Conservation (phyloP, 2,888 invertebrate species). For the Macroteleia sp. region DNA sequence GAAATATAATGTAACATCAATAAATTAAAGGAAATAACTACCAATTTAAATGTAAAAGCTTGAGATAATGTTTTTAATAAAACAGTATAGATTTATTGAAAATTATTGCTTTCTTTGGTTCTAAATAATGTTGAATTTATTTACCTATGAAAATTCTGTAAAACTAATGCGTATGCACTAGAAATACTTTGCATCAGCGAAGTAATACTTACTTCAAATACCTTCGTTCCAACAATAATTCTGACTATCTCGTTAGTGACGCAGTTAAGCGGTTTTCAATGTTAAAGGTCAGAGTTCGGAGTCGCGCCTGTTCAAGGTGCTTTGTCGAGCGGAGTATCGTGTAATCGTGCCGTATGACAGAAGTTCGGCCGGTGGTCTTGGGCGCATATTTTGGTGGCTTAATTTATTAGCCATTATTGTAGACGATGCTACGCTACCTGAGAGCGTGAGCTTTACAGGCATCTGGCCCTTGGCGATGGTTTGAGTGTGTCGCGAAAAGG, state of each 20-base stretch:
- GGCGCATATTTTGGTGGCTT: conserved; percentile 72
- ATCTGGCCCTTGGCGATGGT: conserved; percentile 23
- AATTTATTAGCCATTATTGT: conserved; percentile 83
- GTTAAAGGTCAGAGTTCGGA: conserved; percentile 57
- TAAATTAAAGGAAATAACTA: no score
- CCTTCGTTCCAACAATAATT: conserved; percentile 35
- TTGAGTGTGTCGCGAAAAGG: conserved; percentile 48
- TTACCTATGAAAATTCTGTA: no score
- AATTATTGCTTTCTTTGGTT: no score
- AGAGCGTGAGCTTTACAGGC: conserved; percentile 66
- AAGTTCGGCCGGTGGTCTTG: conserved; percentile 75
- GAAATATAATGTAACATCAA: no score
- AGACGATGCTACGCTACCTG: conserved; percentile 80
- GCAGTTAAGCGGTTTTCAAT: conserved; percentile 63
- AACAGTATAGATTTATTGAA: no score
- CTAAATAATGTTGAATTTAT: no score
- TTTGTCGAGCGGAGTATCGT: conserved; percentile 53
- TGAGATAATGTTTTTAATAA: no score
- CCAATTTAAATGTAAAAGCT: no score
- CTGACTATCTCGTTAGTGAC: conserved; percentile 56
- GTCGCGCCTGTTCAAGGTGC: conserved; percentile 16
- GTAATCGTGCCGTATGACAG: conserved; percentile 69
- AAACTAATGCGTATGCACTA: no score
- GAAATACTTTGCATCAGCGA: no score
- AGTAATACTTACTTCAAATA: no score